Percentiles rank a stretch among this genome's conserved stretches.
These are phyloP conservation scores for Ips typographus DNA, from an alignment of 1,140 invertebrate species.

Conservation along the genomic window DNA sequence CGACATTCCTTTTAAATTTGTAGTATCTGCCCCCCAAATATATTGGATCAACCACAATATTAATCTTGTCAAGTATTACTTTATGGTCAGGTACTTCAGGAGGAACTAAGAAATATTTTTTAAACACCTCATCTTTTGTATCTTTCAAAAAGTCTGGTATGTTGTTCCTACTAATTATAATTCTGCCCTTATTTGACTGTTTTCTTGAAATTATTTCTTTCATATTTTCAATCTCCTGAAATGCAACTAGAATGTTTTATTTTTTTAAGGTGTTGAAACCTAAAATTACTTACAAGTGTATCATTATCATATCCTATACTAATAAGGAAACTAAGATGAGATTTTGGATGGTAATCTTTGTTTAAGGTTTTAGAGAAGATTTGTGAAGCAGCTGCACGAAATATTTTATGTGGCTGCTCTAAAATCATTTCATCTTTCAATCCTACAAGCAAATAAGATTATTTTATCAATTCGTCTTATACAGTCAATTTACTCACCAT, in stretches of 20 bases:
- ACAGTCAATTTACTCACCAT: not conserved
- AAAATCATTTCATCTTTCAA: slow-evolving; percentile 42
- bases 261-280: slow-evolving; percentile 5
- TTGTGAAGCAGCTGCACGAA: slow-evolving; percentile 40
- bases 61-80: slow-evolving; percentile 53
- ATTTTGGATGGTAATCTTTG: slow-evolving; percentile 43
- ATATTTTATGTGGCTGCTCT: slow-evolving; percentile 45
- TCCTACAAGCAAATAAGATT: slow-evolving; percentile 1
- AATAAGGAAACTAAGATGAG: slow-evolving; percentile 46
- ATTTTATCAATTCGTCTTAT: slow-evolving; percentile 8
- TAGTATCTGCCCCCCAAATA: slow-evolving; percentile 76
- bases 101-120: slow-evolving; percentile 52
- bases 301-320: slow-evolving; percentile 43
- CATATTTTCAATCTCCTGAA: slow-evolving; percentile 39
- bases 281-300: slow-evolving; percentile 32
- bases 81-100: slow-evolving; percentile 50
- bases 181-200: slow-evolving; percentile 34
- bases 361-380: slow-evolving; percentile 38
- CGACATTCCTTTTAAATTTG: slow-evolving; percentile 82
- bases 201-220: slow-evolving; percentile 24
- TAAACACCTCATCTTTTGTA: slow-evolving; percentile 54
- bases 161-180: slow-evolving; percentile 46
- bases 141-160: slow-evolving; percentile 54
- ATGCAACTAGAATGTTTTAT: slow-evolving; percentile 40
- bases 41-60: slow-evolving; percentile 57